Evolutionary conservation across 2,797 vertebrate species (phyloP).

Genomic region (Ptychobarbus kaznakovi): DNA sequence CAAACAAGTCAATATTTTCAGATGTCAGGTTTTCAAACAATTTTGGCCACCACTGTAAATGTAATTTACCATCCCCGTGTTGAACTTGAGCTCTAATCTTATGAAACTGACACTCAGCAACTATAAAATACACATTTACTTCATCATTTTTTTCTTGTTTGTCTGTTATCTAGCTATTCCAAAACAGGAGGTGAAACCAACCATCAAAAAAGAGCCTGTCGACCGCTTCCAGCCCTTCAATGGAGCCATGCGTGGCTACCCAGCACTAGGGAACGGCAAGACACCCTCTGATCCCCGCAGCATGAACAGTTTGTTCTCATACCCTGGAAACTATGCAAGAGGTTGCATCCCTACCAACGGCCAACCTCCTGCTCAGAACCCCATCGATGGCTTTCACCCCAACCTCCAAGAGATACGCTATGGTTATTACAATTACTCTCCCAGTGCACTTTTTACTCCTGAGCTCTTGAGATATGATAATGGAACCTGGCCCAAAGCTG

Average conservation of each 20-base stretch:
- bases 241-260: conserved; percentile 89
- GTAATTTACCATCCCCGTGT: neutral
- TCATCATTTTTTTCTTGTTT: neutral
- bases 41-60: neutral
- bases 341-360: conserved; percentile 84
- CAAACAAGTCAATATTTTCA: neutral
- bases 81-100: neutral
- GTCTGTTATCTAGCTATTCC: conserved; percentile 74
- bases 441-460: conserved; percentile 88
- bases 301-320: conserved; percentile 88
- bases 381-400: conserved; percentile 91
- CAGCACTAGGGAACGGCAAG: conserved; percentile 85
- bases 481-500: conserved; percentile 74
- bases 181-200: conserved; percentile 89
- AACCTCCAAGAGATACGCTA: conserved; percentile 87
- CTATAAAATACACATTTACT: neutral
- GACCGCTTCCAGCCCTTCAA: conserved; percentile 86
- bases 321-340: conserved; percentile 96
- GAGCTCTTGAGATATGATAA: conserved; percentile 88
- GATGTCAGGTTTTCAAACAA: neutral
- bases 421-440: conserved; percentile 88
- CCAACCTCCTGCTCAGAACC: conserved; percentile 77
- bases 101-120: neutral
- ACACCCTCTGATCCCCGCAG: conserved; percentile 86
- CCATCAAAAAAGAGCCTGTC: conserved; percentile 82